A percentile compares a stretch with the other conserved stretches of the same genome.
Conservation (phyloP, 2,888 invertebrate species). For the Rhaphigaster nebulosa region DNA sequence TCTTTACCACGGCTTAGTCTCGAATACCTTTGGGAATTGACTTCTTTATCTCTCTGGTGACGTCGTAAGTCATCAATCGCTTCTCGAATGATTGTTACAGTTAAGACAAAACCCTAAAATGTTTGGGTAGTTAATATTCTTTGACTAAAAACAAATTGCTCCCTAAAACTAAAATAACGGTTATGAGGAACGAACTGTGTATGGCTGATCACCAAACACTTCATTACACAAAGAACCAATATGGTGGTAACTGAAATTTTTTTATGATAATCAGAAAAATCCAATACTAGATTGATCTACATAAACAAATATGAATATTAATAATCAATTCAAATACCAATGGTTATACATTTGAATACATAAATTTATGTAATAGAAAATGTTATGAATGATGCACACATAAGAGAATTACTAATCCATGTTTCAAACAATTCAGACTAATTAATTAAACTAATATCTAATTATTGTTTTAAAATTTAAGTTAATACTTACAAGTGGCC, state of each 20-base stretch:
- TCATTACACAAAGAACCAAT: not conserved
- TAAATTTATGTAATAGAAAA: too few species aligned
- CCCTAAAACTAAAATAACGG: not conserved
- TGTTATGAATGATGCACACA: too few species aligned
- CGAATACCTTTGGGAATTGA: constrained; percentile 94
- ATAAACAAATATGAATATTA: too few species aligned
- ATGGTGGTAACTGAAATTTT: not conserved
- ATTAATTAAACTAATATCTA: not conserved
- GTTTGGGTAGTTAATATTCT: constrained; percentile 55
- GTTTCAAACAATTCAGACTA: too few species aligned
- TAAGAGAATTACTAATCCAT: not conserved
- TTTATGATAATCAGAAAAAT: not conserved
- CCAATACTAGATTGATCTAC: not conserved
- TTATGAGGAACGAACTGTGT: not conserved
- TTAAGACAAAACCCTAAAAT: constrained; percentile 88
- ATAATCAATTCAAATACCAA: too few species aligned
- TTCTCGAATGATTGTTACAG: constrained; percentile 96
- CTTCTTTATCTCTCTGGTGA: constrained; percentile 93
- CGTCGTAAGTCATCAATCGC: constrained; percentile 96
- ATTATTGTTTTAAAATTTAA: constrained; percentile 20
- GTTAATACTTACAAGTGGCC: constrained; percentile 80
- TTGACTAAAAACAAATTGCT: not conserved
- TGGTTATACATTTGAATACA: too few species aligned
- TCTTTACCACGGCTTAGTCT: constrained; percentile 77
- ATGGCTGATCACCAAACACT: not conserved